Base-by-base conservation (phyloP, 2,797 vertebrate genomes). In the Tauraco hartlaubi region DNA sequence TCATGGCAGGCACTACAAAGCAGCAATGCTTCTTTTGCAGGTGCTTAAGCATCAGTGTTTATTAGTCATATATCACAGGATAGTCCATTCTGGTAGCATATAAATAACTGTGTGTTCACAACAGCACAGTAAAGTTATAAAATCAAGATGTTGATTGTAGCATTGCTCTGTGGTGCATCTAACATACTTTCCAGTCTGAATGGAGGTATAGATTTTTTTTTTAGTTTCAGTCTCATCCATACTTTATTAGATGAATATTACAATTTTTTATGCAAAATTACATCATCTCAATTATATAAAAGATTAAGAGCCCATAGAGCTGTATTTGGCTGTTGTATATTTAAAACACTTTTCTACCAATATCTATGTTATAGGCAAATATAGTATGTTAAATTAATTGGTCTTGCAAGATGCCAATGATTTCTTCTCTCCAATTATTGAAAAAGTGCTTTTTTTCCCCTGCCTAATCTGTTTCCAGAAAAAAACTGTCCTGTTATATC, bases 1-100 rank as follows among this genome's bases (percentile, higher is more conserved):
- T 96, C 85, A 82, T 87, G 91, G 95, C 93, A 93, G 90, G 77
- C 52, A 92, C 90, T 95, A 95, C 94, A 96, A 94, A 96, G 94
- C 63, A 67, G 66, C 13, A 19, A 23, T 9, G 1, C 90, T 94
- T 92, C 88, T 76, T 92, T 77, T 93, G 91, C 90, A 95, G 88
- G 83, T 97, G 93, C 72, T 95, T 74, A 46, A 87, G 75, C 56
- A 64, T 88, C 80, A 64, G 55, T 68, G 59, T 78, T 91, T 83
- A 37, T 92, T 81, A 88, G 66, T 93, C 59, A n/a, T 85, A 37
- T 86, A 49, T 88, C 74, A 92, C 61, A 79, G 74, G 72, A 84
- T 84, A 95, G 75, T 76, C 91, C 37, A 26, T 90, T 96, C 76
- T 82, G 46, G 55, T 85, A 72, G 74, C 8, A 6, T 74, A 72